phyloP scores from a whole-genome alignment of 2,113 vertebrate genomes.

The Psophia crepitans region DNA sequence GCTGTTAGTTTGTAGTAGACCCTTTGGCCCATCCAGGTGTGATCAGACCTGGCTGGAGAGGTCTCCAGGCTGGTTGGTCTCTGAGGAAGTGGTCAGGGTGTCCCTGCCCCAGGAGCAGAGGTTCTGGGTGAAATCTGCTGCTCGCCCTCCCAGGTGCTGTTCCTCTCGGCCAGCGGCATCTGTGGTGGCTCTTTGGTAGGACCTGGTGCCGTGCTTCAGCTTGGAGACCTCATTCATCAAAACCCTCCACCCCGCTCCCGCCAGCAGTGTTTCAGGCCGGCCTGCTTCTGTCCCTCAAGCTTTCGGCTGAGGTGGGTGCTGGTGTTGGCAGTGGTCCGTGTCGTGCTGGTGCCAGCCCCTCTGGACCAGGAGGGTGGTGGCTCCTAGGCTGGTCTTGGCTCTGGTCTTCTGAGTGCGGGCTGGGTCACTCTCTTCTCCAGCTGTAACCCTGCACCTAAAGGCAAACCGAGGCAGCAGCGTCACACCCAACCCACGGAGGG shows the following conservation, averaged over 20 bases:
- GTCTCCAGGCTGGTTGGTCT: not conserved
- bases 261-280: rapidly evolving
- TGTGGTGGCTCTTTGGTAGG: rapidly evolving
- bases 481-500: rapidly evolving
- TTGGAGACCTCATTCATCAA: not conserved
- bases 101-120: not conserved
- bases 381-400: not conserved
- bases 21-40: not conserved
- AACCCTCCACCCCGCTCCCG: rapidly evolving
- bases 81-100: not conserved
- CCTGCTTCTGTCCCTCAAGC: not conserved
- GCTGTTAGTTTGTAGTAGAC: not conserved
- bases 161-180: rapidly evolving
- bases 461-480: not conserved
- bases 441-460: no score
- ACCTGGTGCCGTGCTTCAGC: not conserved
- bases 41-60: not conserved
- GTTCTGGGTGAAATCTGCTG: rapidly evolving
- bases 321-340: not conserved
- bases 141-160: not conserved
- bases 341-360: no score
- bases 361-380: not conserved
- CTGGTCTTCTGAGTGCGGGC: not conserved
- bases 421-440: not conserved
- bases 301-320: not conserved